phyloP scores from a whole-genome alignment of 2,797 vertebrate genomes.

The Scolopax rusticola region DNA sequence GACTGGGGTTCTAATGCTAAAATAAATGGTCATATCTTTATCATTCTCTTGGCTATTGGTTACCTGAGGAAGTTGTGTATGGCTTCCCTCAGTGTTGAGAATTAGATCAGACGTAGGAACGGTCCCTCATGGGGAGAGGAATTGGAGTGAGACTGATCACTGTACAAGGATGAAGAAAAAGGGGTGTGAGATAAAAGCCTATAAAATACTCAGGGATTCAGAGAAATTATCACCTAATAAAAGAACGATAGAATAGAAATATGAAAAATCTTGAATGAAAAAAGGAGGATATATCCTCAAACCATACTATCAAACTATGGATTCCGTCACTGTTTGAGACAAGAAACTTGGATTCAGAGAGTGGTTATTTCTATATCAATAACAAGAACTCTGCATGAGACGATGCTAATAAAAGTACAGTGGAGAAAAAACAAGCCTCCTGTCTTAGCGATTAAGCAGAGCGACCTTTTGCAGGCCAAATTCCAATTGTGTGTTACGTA shows the following conservation, averaged over 20 bases:
- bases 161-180: background rate
- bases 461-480: constrained; percentile 14
- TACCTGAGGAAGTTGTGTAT: background rate
- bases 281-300: background rate
- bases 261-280: background rate
- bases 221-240: constrained; percentile 2
- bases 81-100: background rate
- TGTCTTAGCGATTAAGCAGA: constrained; percentile 2
- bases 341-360: background rate
- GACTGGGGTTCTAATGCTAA: background rate
- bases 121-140: background rate
- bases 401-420: background rate
- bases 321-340: background rate
- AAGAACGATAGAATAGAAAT: background rate
- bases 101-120: background rate
- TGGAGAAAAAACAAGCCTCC: background rate
- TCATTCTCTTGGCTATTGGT: background rate
- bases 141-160: background rate
- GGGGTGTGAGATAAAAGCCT: background rate
- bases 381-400: background rate
- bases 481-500: background rate
- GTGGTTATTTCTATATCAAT: background rate
- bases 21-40: background rate
- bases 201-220: background rate
- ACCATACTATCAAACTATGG: background rate